Evolutionary conservation across 2,797 vertebrate genomes (phyloP).

Genomic region (Ctenopoma kingsleyae): DNA sequence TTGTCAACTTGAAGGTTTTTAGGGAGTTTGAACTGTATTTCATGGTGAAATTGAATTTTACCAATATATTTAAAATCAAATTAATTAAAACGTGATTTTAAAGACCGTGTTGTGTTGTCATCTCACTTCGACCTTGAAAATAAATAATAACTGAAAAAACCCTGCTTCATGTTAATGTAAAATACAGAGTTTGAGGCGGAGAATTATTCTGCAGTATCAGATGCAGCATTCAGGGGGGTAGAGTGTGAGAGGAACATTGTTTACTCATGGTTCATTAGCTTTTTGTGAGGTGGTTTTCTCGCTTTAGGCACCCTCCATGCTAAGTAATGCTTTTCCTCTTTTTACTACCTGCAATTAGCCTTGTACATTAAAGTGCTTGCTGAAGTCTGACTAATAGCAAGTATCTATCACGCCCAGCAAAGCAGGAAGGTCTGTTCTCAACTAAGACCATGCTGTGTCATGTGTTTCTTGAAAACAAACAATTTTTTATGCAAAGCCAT

Average conservation of each 20-base stretch:
- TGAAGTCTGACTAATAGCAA: constrained; percentile 78
- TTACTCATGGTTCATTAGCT: constrained; percentile 73
- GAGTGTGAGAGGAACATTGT: constrained; percentile 47
- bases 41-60: too few relatives aligned
- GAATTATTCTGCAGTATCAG: constrained; percentile 19
- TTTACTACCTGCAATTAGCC: constrained; percentile 78
- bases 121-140: background rate
- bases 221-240: constrained; percentile 7
- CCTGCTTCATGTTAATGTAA: background rate
- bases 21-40: too few relatives aligned
- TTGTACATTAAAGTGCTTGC: constrained; percentile 71
- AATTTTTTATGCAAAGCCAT: constrained; percentile 48
- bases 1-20: too few relatives aligned
- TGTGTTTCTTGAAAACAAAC: constrained; percentile 41
- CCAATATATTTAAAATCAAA: too few relatives aligned
- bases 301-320: constrained; percentile 60
- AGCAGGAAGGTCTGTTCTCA: constrained; percentile 52
- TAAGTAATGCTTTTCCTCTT: constrained; percentile 67
- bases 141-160: background rate
- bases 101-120: background rate
- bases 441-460: constrained; percentile 47
- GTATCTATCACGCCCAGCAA: constrained; percentile 66
- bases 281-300: constrained; percentile 62
- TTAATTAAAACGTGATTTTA: background rate
- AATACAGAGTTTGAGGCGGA: constrained; percentile 5